phyloP scores from a whole-genome alignment of 2,888 invertebrate genomes.

The Tolmerus cingulatus region DNA sequence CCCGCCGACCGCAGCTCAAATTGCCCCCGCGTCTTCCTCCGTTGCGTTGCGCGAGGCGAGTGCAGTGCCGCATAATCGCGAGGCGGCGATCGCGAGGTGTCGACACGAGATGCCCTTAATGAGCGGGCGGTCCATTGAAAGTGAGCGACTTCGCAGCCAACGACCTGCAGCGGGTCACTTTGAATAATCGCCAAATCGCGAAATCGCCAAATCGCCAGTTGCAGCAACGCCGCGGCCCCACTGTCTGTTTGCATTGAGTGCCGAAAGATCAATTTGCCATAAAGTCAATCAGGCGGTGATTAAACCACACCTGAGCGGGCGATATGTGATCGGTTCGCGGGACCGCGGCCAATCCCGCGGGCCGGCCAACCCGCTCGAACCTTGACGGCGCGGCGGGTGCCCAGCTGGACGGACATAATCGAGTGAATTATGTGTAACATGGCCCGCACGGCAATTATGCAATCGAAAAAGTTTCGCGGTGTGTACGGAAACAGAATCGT shows the following conservation, averaged over 20 bases:
- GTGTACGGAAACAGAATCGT: constrained; percentile 6
- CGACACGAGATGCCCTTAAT: neutral
- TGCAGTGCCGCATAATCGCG: neutral
- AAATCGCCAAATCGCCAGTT: neutral
- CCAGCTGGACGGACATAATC: constrained; percentile 4
- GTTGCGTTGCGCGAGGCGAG: neutral
- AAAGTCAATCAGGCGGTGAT: neutral
- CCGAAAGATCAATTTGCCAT: constrained; percentile 8
- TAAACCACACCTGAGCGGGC: constrained; percentile 2
- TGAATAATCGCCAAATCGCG: neutral
- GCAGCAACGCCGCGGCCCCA: neutral
- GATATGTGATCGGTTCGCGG: neutral
- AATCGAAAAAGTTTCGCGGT: constrained; percentile 1
- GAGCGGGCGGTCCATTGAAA: neutral
- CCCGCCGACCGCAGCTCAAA: neutral
- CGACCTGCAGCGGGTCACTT: neutral
- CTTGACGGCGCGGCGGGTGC: neutral
- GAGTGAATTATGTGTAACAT: constrained; percentile 14
- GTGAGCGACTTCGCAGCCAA: neutral
- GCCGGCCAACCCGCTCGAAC: neutral
- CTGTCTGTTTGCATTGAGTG: neutral
- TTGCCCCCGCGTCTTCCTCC: neutral
- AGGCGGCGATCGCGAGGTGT: neutral
- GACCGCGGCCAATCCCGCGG: neutral
- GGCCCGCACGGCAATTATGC: neutral